Base-by-base conservation (phyloP, 2,888 invertebrate species). In the Alentia gelatinosa region DNA sequence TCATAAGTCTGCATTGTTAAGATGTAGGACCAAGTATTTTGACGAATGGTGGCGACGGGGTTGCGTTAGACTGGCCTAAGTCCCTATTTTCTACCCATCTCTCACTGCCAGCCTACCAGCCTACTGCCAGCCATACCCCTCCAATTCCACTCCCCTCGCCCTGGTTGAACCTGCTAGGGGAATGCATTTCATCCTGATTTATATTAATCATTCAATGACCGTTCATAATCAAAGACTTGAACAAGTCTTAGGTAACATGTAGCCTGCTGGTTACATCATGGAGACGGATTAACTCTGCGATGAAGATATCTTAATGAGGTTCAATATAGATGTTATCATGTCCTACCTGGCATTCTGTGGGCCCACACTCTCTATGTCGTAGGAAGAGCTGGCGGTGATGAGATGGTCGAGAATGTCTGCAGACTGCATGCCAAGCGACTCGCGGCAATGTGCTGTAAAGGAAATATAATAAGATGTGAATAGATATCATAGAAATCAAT, bases 401-500 rank as follows among this genome's bases (percentile, higher is more conserved):
- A 98, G 98, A 94, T 97, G 97, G 96, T 98, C 98, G 94, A 97
- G 97, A 95, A 98, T 98, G 94, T 97, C 97, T 92, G 98, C 97
- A 94, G 97, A 97, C 97, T 98, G 98, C 98, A 98, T 98, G 92
- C 98, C 98, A 95, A 98, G 97, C 89, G 98, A 97, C 92, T 97
- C 97, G 95, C 97, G 97, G 96, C 98, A 98, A 97, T 98, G 97
- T 95, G 97, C 98, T 98, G 97, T 12, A 94, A 92, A n/a, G n/a
- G 3, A 19, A 56, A 56, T 19, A 56, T 19, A n/a, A 56, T n/a
- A 19, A 56, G 3, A 12, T 3, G 19, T n/a, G 19, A 56, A n/a
- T 56, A 56, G 3, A 56, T 42, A 15, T 15, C 47, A 42, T 42
- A 15, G 7, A 42, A 7, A 19, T 56, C 56, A 56, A 56, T n/a